phyloP scores from a whole-genome alignment of 2,113 vertebrate genomes.

The Aplodontia rufa region DNA sequence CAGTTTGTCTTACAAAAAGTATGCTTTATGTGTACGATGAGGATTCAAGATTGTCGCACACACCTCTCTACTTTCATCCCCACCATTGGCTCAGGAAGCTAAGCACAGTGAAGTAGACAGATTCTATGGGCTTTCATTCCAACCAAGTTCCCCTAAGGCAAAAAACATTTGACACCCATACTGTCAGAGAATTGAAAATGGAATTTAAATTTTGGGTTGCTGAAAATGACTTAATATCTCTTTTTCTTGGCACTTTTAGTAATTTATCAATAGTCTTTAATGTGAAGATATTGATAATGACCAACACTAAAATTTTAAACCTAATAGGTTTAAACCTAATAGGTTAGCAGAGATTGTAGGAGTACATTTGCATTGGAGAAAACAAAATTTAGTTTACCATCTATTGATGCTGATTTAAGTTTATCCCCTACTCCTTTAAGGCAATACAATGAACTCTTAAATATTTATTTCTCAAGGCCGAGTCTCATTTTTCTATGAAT shows the following conservation, averaged over 20 bases:
- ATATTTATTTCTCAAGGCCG: background rate
- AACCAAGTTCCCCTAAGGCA: background rate
- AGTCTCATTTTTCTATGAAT: background rate
- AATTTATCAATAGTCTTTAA: background rate
- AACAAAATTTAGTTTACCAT: background rate
- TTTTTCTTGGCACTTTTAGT: background rate
- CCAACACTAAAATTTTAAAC: background rate
- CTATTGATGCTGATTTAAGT: background rate
- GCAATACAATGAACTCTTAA: background rate
- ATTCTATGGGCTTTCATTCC: background rate
- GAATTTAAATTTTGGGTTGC: background rate
- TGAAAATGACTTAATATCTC: background rate
- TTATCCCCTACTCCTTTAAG: background rate
- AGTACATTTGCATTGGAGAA: background rate
- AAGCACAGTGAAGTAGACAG: background rate
- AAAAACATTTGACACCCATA: background rate
- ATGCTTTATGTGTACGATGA: background rate
- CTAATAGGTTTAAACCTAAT: too few species aligned
- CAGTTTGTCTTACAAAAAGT: background rate
- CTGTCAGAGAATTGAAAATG: background rate
- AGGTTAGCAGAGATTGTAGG: background rate
- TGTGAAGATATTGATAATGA: background rate
- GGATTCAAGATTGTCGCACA: background rate
- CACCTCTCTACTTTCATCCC: background rate
- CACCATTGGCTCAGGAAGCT: background rate